Base-by-base conservation (phyloP, 2,888 invertebrate genomes). In the Chloromyia formosa region DNA sequence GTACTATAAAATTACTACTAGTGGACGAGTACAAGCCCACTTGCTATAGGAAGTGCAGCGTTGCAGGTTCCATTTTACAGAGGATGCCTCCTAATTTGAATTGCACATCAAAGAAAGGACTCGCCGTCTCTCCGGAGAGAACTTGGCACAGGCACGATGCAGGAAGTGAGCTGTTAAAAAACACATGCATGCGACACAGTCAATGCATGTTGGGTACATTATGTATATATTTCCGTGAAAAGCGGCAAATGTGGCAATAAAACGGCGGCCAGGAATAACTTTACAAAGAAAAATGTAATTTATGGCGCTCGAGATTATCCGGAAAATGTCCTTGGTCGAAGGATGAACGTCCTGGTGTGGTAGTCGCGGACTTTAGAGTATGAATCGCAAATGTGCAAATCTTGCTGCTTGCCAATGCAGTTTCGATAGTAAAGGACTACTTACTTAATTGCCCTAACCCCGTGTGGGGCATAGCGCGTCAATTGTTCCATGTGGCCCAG, bases 51-150 rank as follows among this genome's bases (percentile, higher is more conserved):
- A 66, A 49, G 66, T 16, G 40, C 42, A n/a, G 16, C 49, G 23
- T 71, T 40, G 18, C 40, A 35, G 58, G n/a, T 54, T 69, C 27
- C 53, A 54, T 49, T 69, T 69, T 35, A 71, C 58, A 71, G 71
- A 71, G 56, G 68, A 54, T 40, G 56, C 60, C 58, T 7, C 62
- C 68, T 75, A 73, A 73, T 75, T 75, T 75, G 73, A 75, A 75
- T 73, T 75, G 73, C 45, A 73, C 75, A 75, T 75, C 73, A 75
- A 75, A 75, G 75, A 73, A 68, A 58, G 45, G 68, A 66, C 35
- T 49, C 27, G 27, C 3, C 7, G n/a, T n/a, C n/a, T n/a, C 69
- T 3, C 16, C 60, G 42, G 53, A 61, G n/a, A n/a, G 73, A 20
- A 73, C 35, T 40, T 27, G 54, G 18, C 18, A 49, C 18, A 66